A percentile compares a stretch with the other conserved stretches of the same genome.
Conservation (phyloP, 2,797 vertebrate genomes). For the Aplochiton taeniatus region DNA sequence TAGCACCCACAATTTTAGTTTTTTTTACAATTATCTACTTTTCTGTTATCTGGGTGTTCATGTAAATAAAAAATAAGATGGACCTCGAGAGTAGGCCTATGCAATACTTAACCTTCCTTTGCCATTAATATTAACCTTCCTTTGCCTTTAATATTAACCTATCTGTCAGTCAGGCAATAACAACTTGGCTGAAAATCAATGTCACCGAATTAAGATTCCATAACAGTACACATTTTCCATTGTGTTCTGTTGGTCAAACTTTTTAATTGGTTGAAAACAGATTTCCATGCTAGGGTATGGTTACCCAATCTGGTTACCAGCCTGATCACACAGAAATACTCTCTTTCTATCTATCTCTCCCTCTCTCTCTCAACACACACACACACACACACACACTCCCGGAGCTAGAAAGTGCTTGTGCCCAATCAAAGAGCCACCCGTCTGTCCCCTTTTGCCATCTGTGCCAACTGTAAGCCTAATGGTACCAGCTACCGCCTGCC, state of each 20-base stretch:
- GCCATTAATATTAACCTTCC: too few relatives aligned
- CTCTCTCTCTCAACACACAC: slow-evolving; percentile 5
- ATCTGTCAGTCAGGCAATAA: too few relatives aligned
- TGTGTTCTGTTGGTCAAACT: slow-evolving; percentile 3
- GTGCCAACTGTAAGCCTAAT: slow-evolving; percentile 57
- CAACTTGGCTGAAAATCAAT: too few relatives aligned
- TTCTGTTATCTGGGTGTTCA: too few relatives aligned
- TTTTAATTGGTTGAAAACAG: slow-evolving; percentile 8
- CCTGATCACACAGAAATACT: slow-evolving; percentile 25
- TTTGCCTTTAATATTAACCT: too few relatives aligned
- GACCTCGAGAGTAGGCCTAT: too few relatives aligned
- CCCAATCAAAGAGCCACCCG: slow-evolving; percentile 52
- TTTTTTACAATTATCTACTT: too few relatives aligned
- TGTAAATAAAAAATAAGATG: too few relatives aligned
- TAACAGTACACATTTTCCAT: slow-evolving; percentile 1
- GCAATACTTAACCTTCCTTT: too few relatives aligned
- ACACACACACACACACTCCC: slow-evolving; percentile 12
- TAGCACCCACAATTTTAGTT: too few relatives aligned
- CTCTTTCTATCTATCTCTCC: slow-evolving; percentile 1
- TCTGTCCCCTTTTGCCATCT: slow-evolving; percentile 56
- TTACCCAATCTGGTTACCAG: slow-evolving; percentile 29
- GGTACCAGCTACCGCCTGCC: slow-evolving; percentile 68
- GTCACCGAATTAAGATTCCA: too few relatives aligned
- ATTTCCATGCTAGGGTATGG: slow-evolving; percentile 1
- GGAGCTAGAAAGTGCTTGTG: slow-evolving; percentile 24